Conservation (phyloP, 2,113 vertebrate species). For the Eonycteris spelaea region DNA sequence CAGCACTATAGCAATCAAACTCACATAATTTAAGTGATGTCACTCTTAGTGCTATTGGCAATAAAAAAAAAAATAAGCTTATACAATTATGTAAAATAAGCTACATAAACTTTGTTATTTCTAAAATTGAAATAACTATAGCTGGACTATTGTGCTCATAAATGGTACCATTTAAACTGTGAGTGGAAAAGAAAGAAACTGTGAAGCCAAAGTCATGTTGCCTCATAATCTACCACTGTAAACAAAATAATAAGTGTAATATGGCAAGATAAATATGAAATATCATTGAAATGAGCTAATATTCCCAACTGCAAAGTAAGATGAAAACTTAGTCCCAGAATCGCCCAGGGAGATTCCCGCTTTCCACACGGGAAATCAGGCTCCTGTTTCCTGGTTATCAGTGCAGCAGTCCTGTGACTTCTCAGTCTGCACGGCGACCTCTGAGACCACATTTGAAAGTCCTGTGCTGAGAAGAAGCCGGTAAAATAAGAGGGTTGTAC, state of each 20-base stretch:
- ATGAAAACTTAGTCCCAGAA: neutral
- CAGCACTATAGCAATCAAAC: slow-evolving; percentile 1
- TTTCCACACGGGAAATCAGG: neutral
- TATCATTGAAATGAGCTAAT: neutral
- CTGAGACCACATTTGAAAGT: accelerated
- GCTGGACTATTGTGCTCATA: slow-evolving; percentile 53
- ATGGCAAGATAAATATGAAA: neutral
- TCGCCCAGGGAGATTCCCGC: neutral
- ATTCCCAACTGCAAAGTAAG: neutral
- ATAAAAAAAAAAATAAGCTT: neutral
- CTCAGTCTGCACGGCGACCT: neutral
- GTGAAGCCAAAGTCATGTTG: neutral
- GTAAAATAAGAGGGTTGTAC: neutral
- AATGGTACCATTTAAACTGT: slow-evolving; percentile 68
- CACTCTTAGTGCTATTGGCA: slow-evolving; percentile 60
- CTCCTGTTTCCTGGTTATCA: too few species aligned
- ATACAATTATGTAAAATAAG: slow-evolving; percentile 54
- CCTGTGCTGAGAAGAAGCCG: neutral
- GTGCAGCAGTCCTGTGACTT: neutral
- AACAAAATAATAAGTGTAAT: neutral
- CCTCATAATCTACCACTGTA: neutral
- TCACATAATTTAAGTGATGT: slow-evolving; percentile 10
- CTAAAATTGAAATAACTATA: slow-evolving; percentile 60
- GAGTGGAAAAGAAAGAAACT: slow-evolving; percentile 68
- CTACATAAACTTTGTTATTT: slow-evolving; percentile 57